A percentile compares a stretch with the other conserved stretches of the same genome.
Evolutionary conservation across 2,797 vertebrate genomes (phyloP).

Genomic region (Sebastolobus alascanus): DNA sequence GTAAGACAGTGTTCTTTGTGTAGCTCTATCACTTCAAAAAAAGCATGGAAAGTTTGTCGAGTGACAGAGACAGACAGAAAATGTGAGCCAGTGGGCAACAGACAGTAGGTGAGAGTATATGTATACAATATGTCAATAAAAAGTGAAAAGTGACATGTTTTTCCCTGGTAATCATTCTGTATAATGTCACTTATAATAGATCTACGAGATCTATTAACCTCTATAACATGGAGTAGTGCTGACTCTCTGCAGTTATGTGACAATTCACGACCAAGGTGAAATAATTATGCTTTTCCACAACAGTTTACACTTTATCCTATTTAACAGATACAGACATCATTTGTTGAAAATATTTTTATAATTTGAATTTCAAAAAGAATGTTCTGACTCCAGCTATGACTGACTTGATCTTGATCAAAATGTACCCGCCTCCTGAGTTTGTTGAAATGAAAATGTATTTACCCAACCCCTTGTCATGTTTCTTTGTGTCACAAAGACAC

Average conservation of each 20-base stretch:
- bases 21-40: neutral
- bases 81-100: neutral
- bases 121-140: neutral
- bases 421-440: neutral
- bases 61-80: neutral
- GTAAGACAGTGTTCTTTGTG: neutral
- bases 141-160: slow-evolving; percentile 7
- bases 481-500: neutral
- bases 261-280: neutral
- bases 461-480: neutral
- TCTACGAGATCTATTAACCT: slow-evolving; percentile 12
- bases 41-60: neutral
- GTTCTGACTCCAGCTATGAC: too few species aligned
- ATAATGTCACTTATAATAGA: slow-evolving; percentile 15
- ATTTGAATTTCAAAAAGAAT: neutral
- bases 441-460: neutral
- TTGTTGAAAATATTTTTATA: neutral
- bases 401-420: neutral
- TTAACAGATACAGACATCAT: neutral
- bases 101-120: neutral
- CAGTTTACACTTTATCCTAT: neutral
- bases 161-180: neutral
- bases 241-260: slow-evolving; percentile 9
- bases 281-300: neutral
- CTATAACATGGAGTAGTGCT: neutral